Conservation (phyloP, 2,797 vertebrate species). For the Urophycis tenuis region DNA sequence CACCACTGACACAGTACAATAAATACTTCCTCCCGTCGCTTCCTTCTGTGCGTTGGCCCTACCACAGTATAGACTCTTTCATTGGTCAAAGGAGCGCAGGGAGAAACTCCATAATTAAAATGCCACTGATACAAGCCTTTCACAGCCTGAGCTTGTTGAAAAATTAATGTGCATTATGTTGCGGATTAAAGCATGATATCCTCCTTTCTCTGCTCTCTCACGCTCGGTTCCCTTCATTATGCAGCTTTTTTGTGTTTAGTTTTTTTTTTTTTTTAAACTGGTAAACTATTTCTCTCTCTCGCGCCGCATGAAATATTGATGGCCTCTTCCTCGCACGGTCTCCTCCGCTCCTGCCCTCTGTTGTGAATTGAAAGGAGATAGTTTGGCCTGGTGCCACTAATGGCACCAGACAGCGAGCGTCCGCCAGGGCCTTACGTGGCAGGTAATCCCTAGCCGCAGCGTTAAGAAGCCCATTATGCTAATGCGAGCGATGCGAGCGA, state of each 20-base stretch:
- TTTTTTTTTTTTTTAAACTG: not conserved
- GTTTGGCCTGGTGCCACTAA: slow-evolving; percentile 54
- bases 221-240: slow-evolving; percentile 32
- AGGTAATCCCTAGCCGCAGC: slow-evolving; percentile 46
- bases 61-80: slow-evolving; percentile 23
- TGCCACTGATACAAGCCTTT: slow-evolving; percentile 41
- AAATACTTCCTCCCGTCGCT: slow-evolving; percentile 9
- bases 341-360: slow-evolving; percentile 37
- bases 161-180: slow-evolving; percentile 51
- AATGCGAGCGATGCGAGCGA: slow-evolving; percentile 38
- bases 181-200: slow-evolving; percentile 45
- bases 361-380: slow-evolving; percentile 49
- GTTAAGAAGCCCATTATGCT: slow-evolving; percentile 70
- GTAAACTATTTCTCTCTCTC: slow-evolving; percentile 27
- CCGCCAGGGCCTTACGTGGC: slow-evolving; percentile 45
- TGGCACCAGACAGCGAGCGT: slow-evolving; percentile 54
- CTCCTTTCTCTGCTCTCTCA: slow-evolving; percentile 17
- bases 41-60: slow-evolving; percentile 21
- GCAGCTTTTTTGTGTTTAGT: not conserved
- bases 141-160: slow-evolving; percentile 46
- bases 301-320: slow-evolving; percentile 55
- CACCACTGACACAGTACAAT: slow-evolving; percentile 4
- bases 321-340: slow-evolving; percentile 40
- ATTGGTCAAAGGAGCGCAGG: slow-evolving; percentile 27
- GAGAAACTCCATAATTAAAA: slow-evolving; percentile 56